Conservation (phyloP, 2,113 vertebrate genomes). For the Onychostoma macrolepis region DNA sequence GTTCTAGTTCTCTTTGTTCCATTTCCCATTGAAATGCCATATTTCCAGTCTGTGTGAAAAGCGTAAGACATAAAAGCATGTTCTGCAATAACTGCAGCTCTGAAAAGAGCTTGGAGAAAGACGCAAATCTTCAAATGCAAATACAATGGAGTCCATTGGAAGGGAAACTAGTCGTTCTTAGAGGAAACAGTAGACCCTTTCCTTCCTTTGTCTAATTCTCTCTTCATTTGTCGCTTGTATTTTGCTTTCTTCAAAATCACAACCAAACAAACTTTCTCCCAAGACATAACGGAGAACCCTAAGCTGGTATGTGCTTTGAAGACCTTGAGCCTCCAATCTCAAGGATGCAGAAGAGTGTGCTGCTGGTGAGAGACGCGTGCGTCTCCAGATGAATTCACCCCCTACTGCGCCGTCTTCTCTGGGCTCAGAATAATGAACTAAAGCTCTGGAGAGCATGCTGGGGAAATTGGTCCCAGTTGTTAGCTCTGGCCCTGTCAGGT, state of each 20-base stretch:
- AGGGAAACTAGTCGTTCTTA: background rate
- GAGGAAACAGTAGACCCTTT: background rate
- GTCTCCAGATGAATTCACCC: slow-evolving; percentile 42
- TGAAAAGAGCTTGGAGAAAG: background rate
- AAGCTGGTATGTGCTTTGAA: slow-evolving; percentile 37
- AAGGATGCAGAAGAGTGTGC: slow-evolving; percentile 39
- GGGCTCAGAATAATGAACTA: slow-evolving; percentile 46
- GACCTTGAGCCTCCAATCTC: slow-evolving; percentile 44
- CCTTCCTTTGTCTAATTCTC: background rate
- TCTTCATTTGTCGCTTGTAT: background rate
- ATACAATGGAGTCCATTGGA: background rate
- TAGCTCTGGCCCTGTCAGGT: slow-evolving; percentile 27
- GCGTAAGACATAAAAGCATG: background rate
- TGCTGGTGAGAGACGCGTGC: background rate
- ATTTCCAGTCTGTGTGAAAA: background rate
- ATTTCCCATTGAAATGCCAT: slow-evolving; percentile 13
- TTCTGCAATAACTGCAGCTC: background rate
- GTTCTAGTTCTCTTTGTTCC: slow-evolving; percentile 22
- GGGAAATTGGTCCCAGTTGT: slow-evolving; percentile 45
- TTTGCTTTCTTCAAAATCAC: slow-evolving; percentile 30
- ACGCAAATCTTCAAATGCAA: slow-evolving; percentile 4
- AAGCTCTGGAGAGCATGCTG: slow-evolving; percentile 40
- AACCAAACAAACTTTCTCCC: slow-evolving; percentile 37
- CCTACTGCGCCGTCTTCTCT: slow-evolving; percentile 26
- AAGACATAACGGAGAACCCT: slow-evolving; percentile 27